Evolutionary conservation across 1,140 invertebrate species (phyloP), one percentile per base, ranked within the genome.

Genomic region (Eufriesea mexicana): DNA sequence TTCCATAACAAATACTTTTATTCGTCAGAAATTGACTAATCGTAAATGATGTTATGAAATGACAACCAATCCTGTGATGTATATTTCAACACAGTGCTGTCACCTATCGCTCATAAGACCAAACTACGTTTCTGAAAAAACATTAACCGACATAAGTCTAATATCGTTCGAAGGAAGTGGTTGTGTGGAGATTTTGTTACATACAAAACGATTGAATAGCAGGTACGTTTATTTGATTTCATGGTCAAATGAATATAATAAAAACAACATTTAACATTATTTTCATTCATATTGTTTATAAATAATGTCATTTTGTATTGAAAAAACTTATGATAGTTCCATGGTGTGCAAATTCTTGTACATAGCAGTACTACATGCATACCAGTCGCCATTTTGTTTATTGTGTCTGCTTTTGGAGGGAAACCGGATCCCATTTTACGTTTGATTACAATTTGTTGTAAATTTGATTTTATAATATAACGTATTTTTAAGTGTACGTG

Each of bases 391-490:
- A 94, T 94, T 93, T 94, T 94, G 90, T 89, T 92, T 91, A 90
- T 93, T 92, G 72, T 93, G 84, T 84, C 84, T 83, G 85, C 87
- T 92, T 91, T 93, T 93, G 93, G 93, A 93, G 93, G 93, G 93
- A 94, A 94, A 93, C 84, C 76, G 57, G 23, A 66, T 84, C 68
- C 82, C 42, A 71, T 84, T 83, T 77, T 77, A 79, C 35, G 1
- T 62, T n/a, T 10, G 2, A 64, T 54, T 55, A 49, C 62, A 59
- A 66, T 64, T 55, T 28, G 2, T 55, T 35, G 18, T 12, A 16
- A 55, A 25, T n/a, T 2, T 45, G 18, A 51, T 51, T 83, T 71
- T 16, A 18, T 23, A 47, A 67, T n/a, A n/a, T 18, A 23, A 8
- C 28, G 8, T 42, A 49, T 62, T 28, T 66, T 18, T n/a, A 20